A percentile compares a stretch with the other conserved stretches of the same genome.
phyloP scores from a whole-genome alignment of 2,888 invertebrate species.

The Apodemia hepburni region DNA sequence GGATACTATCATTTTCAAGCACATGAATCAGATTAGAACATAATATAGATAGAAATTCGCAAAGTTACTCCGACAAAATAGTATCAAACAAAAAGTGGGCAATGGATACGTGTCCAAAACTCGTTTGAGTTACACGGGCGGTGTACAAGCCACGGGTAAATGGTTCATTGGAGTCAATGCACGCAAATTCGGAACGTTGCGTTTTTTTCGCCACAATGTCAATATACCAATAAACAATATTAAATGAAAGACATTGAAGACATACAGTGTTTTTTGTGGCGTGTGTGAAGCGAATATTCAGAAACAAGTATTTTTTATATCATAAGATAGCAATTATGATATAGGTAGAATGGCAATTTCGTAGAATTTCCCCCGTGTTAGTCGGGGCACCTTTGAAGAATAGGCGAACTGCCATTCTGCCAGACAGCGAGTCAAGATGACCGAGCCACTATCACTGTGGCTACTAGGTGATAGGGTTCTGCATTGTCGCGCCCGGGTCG shows the following conservation, averaged over 20 bases:
- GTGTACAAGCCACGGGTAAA: slow-evolving; percentile 48
- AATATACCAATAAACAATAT: slow-evolving; percentile 17
- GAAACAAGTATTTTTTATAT: neutral
- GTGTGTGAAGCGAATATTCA: neutral
- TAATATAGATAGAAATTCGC: neutral
- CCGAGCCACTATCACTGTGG: no score
- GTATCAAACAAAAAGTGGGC: slow-evolving; percentile 20
- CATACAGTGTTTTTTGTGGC: neutral
- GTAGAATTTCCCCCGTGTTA: no score
- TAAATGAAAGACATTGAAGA: slow-evolving; percentile 1
- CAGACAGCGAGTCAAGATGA: no score
- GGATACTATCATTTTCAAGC: no score
- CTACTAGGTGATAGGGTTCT: no score
- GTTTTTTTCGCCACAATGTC: slow-evolving; percentile 43
- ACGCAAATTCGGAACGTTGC: slow-evolving; percentile 58
- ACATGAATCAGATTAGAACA: no score
- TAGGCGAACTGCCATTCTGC: no score
- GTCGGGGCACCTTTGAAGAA: no score
- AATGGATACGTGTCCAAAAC: slow-evolving; percentile 53
- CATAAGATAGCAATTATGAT: neutral
- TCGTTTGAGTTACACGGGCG: slow-evolving; percentile 47
- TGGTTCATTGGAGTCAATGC: slow-evolving; percentile 68
- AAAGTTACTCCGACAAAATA: neutral
- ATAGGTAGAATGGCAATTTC: neutral
- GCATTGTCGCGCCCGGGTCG: no score